phyloP scores from a whole-genome alignment of 1,140 invertebrate species.

The Zaprionus vittiger region DNA sequence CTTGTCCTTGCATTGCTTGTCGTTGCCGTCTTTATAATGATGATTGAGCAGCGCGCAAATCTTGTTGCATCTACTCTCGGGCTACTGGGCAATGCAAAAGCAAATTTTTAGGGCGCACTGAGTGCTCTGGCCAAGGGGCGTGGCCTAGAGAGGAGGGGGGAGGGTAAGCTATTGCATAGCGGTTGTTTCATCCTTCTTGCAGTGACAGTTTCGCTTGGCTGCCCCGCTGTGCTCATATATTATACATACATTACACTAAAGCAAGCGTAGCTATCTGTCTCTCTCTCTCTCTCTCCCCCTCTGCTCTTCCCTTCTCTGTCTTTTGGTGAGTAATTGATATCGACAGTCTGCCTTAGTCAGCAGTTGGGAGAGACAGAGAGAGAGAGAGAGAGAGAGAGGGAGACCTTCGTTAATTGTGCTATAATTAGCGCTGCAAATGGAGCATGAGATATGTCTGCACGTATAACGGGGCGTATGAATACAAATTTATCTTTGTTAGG shows the following conservation, averaged over 20 bases:
- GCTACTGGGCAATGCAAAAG: conserved; percentile 51
- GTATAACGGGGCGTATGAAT: conserved; percentile 34
- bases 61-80: conserved; percentile 65
- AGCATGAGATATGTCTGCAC: conserved; percentile 23
- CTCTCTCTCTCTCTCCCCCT: neutral
- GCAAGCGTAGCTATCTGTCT: conserved; percentile 3
- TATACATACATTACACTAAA: conserved; percentile 45
- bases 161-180: neutral
- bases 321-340: conserved; percentile 60
- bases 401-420: conserved; percentile 3
- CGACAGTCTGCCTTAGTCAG: conserved; percentile 36
- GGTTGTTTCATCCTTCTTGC: conserved; percentile 44
- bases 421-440: conserved; percentile 48
- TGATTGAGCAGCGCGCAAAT: conserved; percentile 70
- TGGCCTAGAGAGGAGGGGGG: too few species aligned
- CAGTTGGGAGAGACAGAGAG: neutral
- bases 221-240: conserved; percentile 45
- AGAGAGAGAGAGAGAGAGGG: neutral
- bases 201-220: conserved; percentile 61
- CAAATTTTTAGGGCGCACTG: conserved; percentile 24
- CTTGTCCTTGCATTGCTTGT: conserved; percentile 4
- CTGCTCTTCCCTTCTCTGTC: neutral
- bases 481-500: conserved; percentile 9
- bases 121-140: neutral
- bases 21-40: conserved; percentile 60